A percentile compares a stretch with the other conserved stretches of the same genome.
phyloP scores from a whole-genome alignment of 2,888 invertebrate species.

The Lingula anatina region DNA sequence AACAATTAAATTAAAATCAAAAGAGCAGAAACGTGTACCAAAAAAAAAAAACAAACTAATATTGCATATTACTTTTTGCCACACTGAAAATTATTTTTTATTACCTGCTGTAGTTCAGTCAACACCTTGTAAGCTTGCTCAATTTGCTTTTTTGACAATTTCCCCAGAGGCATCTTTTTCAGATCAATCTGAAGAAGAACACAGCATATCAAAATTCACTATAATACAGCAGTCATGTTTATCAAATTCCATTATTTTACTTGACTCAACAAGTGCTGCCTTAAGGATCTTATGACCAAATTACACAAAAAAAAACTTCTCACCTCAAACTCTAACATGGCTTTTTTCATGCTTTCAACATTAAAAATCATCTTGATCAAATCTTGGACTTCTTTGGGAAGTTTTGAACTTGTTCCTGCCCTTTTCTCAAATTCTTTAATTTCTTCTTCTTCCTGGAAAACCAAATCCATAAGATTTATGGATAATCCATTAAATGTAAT shows the following conservation, averaged over 20 bases:
- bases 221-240: too few relatives aligned
- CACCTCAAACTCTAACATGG: slow-evolving; percentile 89
- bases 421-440: slow-evolving; percentile 26
- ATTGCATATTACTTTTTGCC: too few relatives aligned
- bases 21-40: too few relatives aligned
- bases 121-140: slow-evolving; percentile 78
- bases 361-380: slow-evolving; percentile 85
- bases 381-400: slow-evolving; percentile 73
- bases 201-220: not conserved
- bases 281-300: too few relatives aligned
- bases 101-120: slow-evolving; percentile 51
- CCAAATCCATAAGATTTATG: not conserved
- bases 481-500: not conserved
- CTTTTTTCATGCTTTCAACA: slow-evolving; percentile 82
- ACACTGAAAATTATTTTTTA: too few relatives aligned
- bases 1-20: too few relatives aligned
- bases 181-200: slow-evolving; percentile 65
- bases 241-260: too few relatives aligned
- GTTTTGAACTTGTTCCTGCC: slow-evolving; percentile 59
- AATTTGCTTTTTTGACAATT: slow-evolving; percentile 79
- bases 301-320: too few relatives aligned
- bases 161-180: slow-evolving; percentile 97
- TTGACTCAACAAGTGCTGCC: too few relatives aligned
- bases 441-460: slow-evolving; percentile 31
- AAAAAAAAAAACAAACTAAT: too few relatives aligned